These are phyloP conservation scores for Scaptomyza caliginosa DNA, from an alignment of 2,888 invertebrate genomes.

Conservation along the genomic window DNA sequence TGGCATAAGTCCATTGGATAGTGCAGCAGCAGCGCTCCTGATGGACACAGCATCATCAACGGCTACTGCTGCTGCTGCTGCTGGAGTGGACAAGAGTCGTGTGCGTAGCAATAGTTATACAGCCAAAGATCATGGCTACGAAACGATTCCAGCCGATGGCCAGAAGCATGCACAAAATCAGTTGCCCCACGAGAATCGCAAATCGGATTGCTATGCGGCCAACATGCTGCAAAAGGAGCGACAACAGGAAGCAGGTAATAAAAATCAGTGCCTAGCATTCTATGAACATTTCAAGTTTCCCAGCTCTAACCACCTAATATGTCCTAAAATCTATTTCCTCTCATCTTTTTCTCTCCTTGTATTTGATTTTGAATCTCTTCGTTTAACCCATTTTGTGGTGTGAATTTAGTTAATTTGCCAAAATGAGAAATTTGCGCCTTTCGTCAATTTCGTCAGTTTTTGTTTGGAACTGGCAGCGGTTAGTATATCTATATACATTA, in stretches of 20 bases:
- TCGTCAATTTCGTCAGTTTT: constrained; percentile 77
- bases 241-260: constrained; percentile 77
- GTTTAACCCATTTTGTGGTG: constrained; percentile 8
- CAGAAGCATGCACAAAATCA: constrained; percentile 42
- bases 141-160: constrained; percentile 85
- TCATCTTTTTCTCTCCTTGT: constrained; percentile 65
- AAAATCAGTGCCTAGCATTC: neutral
- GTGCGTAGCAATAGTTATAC: constrained; percentile 84
- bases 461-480: constrained; percentile 82
- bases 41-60: constrained; percentile 53
- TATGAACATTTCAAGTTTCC: constrained; percentile 1
- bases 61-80: constrained; percentile 75
- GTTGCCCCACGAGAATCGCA: constrained; percentile 79
- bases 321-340: constrained; percentile 57
- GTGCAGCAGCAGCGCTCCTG: constrained; percentile 72
- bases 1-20: constrained; percentile 76
- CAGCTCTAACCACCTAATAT: constrained; percentile 39
- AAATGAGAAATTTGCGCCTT: constrained; percentile 80
- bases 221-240: constrained; percentile 82
- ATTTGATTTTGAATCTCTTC: constrained; percentile 32
- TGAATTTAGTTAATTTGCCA: constrained; percentile 78
- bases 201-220: constrained; percentile 83
- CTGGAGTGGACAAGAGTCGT: constrained; percentile 85
- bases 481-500: constrained; percentile 72
- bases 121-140: constrained; percentile 87